Evolutionary conservation across 2,113 vertebrate species (phyloP).

Genomic region (Leptosomus discolor): DNA sequence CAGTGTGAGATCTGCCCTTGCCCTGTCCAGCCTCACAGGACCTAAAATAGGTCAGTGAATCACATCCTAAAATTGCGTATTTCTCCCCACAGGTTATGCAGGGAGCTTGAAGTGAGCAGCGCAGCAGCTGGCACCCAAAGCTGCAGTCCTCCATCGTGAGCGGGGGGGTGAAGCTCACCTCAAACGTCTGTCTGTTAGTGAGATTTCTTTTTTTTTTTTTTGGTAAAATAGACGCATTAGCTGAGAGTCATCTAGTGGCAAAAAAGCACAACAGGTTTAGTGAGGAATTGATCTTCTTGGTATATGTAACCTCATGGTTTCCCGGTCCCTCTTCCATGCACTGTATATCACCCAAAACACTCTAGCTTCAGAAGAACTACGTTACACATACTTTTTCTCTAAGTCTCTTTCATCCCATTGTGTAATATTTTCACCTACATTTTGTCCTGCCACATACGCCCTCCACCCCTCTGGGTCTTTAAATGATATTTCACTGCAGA

Average conservation of each 20-base stretch:
- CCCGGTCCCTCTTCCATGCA: neutral
- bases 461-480: neutral
- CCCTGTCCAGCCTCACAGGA: neutral
- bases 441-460: neutral
- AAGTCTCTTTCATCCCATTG: neutral
- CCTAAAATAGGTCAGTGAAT: neutral
- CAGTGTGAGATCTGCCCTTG: neutral
- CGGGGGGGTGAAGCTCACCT: neutral
- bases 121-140: neutral
- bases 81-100: neutral
- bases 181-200: neutral
- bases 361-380: neutral
- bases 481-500: neutral
- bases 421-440: neutral
- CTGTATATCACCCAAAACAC: neutral
- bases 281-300: neutral
- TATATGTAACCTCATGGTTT: neutral
- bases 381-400: neutral
- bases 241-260: neutral
- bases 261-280: neutral
- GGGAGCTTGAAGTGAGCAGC: neutral
- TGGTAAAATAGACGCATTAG: neutral
- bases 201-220: neutral
- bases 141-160: neutral
- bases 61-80: neutral